These are phyloP conservation scores for Rhinatrema bivittatum DNA, from an alignment of 2,797 vertebrate species.

Conservation along the genomic window DNA sequence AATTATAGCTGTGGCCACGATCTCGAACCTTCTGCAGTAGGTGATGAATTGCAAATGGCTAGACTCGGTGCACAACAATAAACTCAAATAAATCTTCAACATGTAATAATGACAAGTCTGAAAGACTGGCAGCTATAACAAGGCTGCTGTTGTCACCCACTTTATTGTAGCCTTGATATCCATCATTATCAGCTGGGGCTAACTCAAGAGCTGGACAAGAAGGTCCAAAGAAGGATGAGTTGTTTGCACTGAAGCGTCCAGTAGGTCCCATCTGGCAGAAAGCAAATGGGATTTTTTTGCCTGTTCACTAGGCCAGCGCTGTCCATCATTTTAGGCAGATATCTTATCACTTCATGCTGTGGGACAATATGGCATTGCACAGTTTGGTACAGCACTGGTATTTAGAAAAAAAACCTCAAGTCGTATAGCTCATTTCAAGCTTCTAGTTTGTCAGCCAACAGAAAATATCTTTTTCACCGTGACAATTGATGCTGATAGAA, in stretches of 20 bases:
- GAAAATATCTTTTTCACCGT: constrained; percentile 6
- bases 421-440: constrained; percentile 32
- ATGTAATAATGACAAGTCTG: constrained; percentile 82
- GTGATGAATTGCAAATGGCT: constrained; percentile 87
- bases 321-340: constrained; percentile 72
- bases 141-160: constrained; percentile 79
- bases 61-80: constrained; percentile 68
- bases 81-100: constrained; percentile 85
- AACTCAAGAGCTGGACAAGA: constrained; percentile 68
- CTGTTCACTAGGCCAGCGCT: constrained; percentile 61
- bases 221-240: constrained; percentile 80
- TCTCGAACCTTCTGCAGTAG: constrained; percentile 63
- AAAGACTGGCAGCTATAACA: constrained; percentile 85
- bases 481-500: constrained; percentile 1
- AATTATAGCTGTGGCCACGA: constrained; percentile 72
- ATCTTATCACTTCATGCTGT: constrained; percentile 66
- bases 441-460: constrained; percentile 18
- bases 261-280: constrained; percentile 81
- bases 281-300: constrained; percentile 74
- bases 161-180: constrained; percentile 73
- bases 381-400: constrained; percentile 42
- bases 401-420: constrained; percentile 44
- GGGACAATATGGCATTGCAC: constrained; percentile 66
- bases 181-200: constrained; percentile 78
- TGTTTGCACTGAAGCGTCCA: constrained; percentile 76